Evolutionary conservation across 2,113 vertebrate species (phyloP), one percentile per base, ranked within the genome.

Genomic region (Labeo rohita): DNA sequence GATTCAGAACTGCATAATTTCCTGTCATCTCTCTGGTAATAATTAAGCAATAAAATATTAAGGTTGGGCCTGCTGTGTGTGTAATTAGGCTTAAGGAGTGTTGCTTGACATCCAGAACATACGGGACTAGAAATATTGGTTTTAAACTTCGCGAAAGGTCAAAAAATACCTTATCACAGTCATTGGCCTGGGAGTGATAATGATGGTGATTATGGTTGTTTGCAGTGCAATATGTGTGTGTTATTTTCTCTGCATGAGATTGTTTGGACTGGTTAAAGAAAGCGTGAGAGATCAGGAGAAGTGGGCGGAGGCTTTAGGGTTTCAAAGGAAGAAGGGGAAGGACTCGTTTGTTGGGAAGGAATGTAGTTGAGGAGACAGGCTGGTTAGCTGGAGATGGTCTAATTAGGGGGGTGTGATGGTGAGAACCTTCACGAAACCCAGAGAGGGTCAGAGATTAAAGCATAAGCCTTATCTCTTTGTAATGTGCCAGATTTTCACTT

Each of bases 331-430:
- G 88, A 91, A 72, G 89, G 91, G 92, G 93, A 92, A 89, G 91
- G 90, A 91, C 91, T 91, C 90, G 89, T 83, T 92, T 72, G 90
- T 92, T 92, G 91, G 90, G 87, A 43, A 92, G 92, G 93, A 94
- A 95, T 94, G 93, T 88, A 43, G 87, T 89, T 90, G 91, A 91
- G 90, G 90, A 91, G 91, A 91, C 88, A 91, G 90, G 91, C 90
- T 94, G 92, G 92, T 94, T 94, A 93, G 90, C 89, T 93, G 86
- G 89, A 92, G 92, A 95, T 94, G 92, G 88, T 92, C 90, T 95
- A 94, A 95, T 95, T 93, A 94, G 91, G 93, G 91, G 91, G 56
- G 16, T 92, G 89, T 93, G 93, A 95, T 94, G 92, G 92, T 93
- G 91, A 93, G 92, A 94, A 93, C 90, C 91, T 91, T 94, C 90